A percentile compares a stretch with the other conserved stretches of the same genome.
phyloP scores from a whole-genome alignment of 1,140 invertebrate genomes.

The Homarus americanus region DNA sequence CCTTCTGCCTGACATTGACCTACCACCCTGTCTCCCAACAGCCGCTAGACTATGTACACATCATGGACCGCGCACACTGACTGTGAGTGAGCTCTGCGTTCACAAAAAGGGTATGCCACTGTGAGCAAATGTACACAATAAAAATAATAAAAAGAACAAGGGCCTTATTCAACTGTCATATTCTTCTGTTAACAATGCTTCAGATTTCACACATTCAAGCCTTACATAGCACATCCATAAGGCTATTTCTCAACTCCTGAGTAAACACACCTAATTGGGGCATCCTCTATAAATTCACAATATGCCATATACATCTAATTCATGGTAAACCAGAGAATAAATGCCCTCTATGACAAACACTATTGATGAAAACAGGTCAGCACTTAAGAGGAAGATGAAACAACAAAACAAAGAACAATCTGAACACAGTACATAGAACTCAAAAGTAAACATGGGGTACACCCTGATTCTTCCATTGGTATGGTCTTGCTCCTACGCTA shows the following conservation, averaged over 20 bases:
- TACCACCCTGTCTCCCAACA: conserved; percentile 66
- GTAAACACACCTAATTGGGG: conserved; percentile 43
- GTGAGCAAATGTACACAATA: conserved; percentile 65
- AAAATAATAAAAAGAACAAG: conserved; percentile 56
- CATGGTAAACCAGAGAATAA: conserved; percentile 49
- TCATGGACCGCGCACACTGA: conserved; percentile 68
- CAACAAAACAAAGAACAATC: conserved; percentile 32
- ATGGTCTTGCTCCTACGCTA: neutral
- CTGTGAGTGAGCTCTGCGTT: conserved; percentile 68
- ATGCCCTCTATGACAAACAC: conserved; percentile 54
- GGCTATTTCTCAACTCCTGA: conserved; percentile 18
- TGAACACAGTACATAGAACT: conserved; percentile 45
- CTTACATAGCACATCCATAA: conserved; percentile 44
- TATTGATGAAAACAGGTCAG: conserved; percentile 32
- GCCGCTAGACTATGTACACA: conserved; percentile 65
- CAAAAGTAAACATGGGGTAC: conserved; percentile 43
- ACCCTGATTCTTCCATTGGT: conserved; percentile 49
- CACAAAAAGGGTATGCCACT: conserved; percentile 67
- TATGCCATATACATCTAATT: conserved; percentile 14
- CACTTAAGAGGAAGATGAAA: conserved; percentile 41
- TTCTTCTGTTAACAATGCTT: conserved; percentile 44
- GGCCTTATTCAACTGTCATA: conserved; percentile 62
- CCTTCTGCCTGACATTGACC: conserved; percentile 64
- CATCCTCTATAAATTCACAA: conserved; percentile 22
- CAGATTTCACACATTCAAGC: conserved; percentile 40